Conservation (phyloP, 2,113 vertebrate species). For the Corynorhinus townsendii region DNA sequence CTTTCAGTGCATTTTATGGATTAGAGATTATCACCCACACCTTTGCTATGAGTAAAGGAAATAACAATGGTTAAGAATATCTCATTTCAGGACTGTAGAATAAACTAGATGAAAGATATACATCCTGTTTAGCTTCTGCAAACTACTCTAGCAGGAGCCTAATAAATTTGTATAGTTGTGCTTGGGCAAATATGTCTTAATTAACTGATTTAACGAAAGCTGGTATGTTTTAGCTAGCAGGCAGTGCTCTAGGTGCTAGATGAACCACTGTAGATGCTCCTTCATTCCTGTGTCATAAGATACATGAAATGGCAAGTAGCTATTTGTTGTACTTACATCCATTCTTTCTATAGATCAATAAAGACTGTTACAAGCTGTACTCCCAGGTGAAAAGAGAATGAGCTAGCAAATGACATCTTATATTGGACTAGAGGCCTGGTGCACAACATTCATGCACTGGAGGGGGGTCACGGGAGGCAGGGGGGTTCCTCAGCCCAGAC, state of each 20-base stretch:
- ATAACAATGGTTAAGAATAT: not conserved
- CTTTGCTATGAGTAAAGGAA: not conserved
- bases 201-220: not conserved
- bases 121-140: not conserved
- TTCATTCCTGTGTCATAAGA: not conserved
- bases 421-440: slow-evolving; percentile 1
- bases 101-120: not conserved
- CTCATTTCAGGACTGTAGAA: not conserved
- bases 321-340: slow-evolving; percentile 49
- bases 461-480: too few relatives aligned
- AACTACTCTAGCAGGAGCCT: not conserved
- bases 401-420: slow-evolving; percentile 68
- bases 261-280: not conserved
- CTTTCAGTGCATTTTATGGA: too few relatives aligned
- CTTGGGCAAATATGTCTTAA: not conserved
- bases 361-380: slow-evolving; percentile 59
- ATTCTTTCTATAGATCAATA: slow-evolving; percentile 71
- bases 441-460: too few relatives aligned
- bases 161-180: not conserved
- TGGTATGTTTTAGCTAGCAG: not conserved
- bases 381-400: slow-evolving; percentile 73
- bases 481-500: too few relatives aligned
- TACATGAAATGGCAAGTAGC: not conserved
- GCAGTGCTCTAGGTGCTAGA: not conserved
- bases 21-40: not conserved